Evolutionary conservation across 2,888 invertebrate genomes (phyloP), one percentile per base, ranked within the genome.

Genomic region (Orthonevra nobilis): DNA sequence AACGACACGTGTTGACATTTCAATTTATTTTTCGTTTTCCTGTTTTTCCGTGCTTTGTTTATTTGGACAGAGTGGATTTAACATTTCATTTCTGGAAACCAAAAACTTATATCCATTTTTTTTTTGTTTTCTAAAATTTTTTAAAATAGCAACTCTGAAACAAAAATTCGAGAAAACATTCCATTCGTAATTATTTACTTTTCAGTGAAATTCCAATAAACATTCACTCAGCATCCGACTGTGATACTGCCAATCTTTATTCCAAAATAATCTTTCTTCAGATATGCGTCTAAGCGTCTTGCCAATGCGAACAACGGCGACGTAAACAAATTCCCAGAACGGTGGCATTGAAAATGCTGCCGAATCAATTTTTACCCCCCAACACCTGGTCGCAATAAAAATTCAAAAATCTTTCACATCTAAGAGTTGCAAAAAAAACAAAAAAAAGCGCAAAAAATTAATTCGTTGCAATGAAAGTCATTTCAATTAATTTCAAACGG

Each of bases 401-500:
- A 6, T 30, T 34, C 0, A 23, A 23, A 23, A 23, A 4, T 23
- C 26, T 32, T 54, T 9, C 4, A n/a, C n/a, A n/a, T 17, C 20
- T 23, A 14, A 40, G 3, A 23, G 38, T 9, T 19, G n/a, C 20
- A 2, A 34, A 5, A 19, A 6, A 28, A 32, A 6, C 14, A 56
- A 56, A 32, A 32, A 44, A 28, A 12, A 7, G 15, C 28, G 2
- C 28, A 23, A 7, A 17, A 40, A 20, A 28, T 42, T 15, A 36
- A 23, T 46, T 34, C 23, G 46, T n/a, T 28, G 48, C 56, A 30
- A 40, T 42, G 50, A 42, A 23, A 64, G 58, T 64, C 42, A 46
- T 48, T 77, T 77, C 64, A 77, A 72, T 77, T 77, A 64, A 40
- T 38, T 36, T n/a, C 6, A 52, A 70, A 52, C 44, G 40, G 15